A percentile compares a stretch with the other conserved stretches of the same genome.
phyloP scores from a whole-genome alignment of 2,797 vertebrate genomes.

The Tenualosa ilisha region DNA sequence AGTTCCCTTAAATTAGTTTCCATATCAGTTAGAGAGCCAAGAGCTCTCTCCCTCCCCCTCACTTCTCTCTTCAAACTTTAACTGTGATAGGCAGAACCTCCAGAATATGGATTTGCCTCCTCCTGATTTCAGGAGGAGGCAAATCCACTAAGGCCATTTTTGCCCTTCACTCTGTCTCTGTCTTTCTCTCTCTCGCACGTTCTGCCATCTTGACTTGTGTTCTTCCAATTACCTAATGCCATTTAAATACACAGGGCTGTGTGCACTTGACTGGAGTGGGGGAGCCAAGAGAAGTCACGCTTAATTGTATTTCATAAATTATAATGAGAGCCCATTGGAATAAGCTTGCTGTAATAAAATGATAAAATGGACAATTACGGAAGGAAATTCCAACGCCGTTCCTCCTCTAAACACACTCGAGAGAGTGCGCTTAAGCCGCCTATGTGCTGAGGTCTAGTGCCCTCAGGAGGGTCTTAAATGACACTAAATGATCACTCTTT shows the following conservation, averaged over 20 bases:
- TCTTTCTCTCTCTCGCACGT: background rate
- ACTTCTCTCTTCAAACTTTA: conserved; percentile 50
- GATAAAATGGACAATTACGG: conserved; percentile 76
- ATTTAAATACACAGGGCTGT: conserved; percentile 66
- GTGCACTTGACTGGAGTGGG: conserved; percentile 52
- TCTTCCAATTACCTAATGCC: conserved; percentile 69
- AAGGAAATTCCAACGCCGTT: conserved; percentile 47
- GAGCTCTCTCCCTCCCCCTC: background rate
- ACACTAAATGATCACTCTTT: conserved; percentile 3
- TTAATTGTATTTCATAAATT: conserved; percentile 79
- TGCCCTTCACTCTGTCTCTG: conserved; percentile 38
- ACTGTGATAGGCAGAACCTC: conserved; percentile 51
- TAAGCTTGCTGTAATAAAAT: conserved; percentile 72
- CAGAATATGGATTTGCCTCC: conserved; percentile 60
- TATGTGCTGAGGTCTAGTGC: background rate
- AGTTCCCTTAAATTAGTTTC: conserved; percentile 60
- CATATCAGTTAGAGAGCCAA: conserved; percentile 57
- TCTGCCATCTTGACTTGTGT: conserved; percentile 54
- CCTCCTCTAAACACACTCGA: conserved; percentile 55
- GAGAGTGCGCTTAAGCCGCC: conserved; percentile 58
- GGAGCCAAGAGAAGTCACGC: conserved; percentile 68
- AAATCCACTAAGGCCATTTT: conserved; percentile 64
- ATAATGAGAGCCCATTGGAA: conserved; percentile 71
- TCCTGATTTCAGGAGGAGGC: conserved; percentile 25
- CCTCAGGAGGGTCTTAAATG: background rate